Evolutionary conservation across 2,888 invertebrate species (phyloP).

Genomic region (Hypomecis punctinalis): DNA sequence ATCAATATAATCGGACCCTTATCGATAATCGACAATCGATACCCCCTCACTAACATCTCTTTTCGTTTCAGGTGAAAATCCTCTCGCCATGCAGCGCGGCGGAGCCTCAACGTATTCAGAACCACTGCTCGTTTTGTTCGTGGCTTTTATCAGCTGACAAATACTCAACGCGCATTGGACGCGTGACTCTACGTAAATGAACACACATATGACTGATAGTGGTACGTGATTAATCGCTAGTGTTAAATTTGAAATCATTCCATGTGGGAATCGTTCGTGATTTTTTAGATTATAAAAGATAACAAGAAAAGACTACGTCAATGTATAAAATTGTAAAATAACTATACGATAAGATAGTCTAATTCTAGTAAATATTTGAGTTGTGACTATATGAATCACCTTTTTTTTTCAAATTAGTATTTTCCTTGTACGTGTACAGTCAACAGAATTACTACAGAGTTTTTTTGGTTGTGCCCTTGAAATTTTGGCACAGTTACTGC

Average conservation of each 20-base stretch:
- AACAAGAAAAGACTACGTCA: not conserved
- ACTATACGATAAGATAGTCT: not conserved
- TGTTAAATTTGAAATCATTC: slow-evolving; percentile 18
- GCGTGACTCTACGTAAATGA: slow-evolving; percentile 51
- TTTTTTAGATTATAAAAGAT: not conserved
- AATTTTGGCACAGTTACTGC: too few species aligned
- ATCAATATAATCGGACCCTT: slow-evolving; percentile 32
- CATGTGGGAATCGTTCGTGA: slow-evolving; percentile 21
- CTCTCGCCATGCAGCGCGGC: slow-evolving; percentile 82
- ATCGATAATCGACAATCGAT: slow-evolving; percentile 33
- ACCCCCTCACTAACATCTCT: slow-evolving; percentile 31
- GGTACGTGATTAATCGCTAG: slow-evolving; percentile 34
- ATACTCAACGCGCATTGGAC: slow-evolving; percentile 68
- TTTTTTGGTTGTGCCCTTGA: too few species aligned
- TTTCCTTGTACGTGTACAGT: too few species aligned
- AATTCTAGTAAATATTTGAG: too few species aligned
- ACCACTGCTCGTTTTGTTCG: slow-evolving; percentile 66
- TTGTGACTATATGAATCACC: too few species aligned
- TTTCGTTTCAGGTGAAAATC: slow-evolving; percentile 77
- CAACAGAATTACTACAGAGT: too few species aligned
- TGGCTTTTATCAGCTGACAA: slow-evolving; percentile 73
- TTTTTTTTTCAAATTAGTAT: too few species aligned
- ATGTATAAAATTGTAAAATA: not conserved
- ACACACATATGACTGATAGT: slow-evolving; percentile 44
- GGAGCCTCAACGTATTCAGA: slow-evolving; percentile 58